Percentiles rank a stretch among this genome's conserved stretches.
Conservation (phyloP, 2,797 vertebrate species). For the Zalophus californianus region DNA sequence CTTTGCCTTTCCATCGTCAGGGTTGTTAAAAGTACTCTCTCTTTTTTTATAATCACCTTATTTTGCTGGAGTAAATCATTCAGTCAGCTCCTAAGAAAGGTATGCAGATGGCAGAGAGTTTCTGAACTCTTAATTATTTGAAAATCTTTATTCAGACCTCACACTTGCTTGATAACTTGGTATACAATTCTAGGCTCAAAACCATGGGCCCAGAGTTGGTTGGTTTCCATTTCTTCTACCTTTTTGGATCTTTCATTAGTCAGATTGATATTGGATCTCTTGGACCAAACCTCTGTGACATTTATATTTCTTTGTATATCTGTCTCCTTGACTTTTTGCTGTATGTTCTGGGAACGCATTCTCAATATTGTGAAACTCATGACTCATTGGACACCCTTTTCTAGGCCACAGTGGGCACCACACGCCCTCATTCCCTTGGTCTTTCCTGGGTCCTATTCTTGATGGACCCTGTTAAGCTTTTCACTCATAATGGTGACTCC, state of each 20-base stretch:
- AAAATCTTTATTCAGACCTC: slow-evolving; percentile 18
- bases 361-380: background rate
- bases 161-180: slow-evolving; percentile 11
- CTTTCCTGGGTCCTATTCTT: background rate
- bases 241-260: background rate
- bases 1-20: background rate
- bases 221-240: background rate
- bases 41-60: background rate
- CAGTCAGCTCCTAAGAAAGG: slow-evolving; percentile 5
- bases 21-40: background rate
- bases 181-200: slow-evolving; percentile 28
- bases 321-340: background rate
- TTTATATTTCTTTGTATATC: background rate
- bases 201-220: background rate
- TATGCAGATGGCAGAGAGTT: background rate
- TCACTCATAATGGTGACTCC: background rate
- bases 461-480: background rate
- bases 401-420: background rate
- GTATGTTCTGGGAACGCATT: background rate
- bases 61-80: slow-evolving; percentile 21
- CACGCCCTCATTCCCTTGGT: background rate
- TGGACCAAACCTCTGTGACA: background rate
- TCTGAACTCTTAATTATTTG: slow-evolving; percentile 35
- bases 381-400: background rate
- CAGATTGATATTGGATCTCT: background rate